Conservation (phyloP, 2,888 invertebrate genomes). For the Synergus laeviventris region DNA sequence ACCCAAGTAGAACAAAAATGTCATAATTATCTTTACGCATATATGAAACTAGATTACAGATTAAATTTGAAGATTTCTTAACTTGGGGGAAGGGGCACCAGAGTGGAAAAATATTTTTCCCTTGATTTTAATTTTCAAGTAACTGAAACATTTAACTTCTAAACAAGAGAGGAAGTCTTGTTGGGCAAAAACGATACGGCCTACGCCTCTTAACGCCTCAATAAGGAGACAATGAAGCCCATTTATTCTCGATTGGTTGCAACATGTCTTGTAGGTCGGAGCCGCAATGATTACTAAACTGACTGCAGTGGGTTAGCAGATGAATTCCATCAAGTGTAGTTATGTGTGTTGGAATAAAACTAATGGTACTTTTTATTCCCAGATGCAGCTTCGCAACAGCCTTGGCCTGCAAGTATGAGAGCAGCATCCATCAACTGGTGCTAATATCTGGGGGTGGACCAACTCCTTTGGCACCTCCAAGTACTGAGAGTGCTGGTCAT, state of each 20-base stretch:
- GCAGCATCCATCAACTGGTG: constrained; percentile 80
- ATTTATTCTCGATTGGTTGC: constrained; percentile 49
- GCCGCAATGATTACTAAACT: constrained; percentile 15
- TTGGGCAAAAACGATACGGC: not conserved
- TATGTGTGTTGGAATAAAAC: not conserved
- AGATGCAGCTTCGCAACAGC: constrained; percentile 82
- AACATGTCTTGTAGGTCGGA: constrained; percentile 41
- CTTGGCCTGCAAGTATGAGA: constrained; percentile 79
- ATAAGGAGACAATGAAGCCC: constrained; percentile 48
- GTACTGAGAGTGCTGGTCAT: constrained; percentile 76
- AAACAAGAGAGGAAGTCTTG: not conserved
- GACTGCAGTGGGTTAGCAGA: not conserved
- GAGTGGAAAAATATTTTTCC: not conserved
- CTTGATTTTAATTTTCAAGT: not conserved
- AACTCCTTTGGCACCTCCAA: constrained; percentile 81
- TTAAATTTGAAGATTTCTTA: too few relatives aligned
- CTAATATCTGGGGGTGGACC: constrained; percentile 84
- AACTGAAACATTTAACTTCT: not conserved
- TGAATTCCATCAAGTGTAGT: constrained; percentile 23
- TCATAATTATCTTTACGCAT: not conserved
- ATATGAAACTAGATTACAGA: not conserved
- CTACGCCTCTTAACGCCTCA: constrained; percentile 15
- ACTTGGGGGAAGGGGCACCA: too few relatives aligned
- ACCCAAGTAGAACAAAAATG: not conserved
- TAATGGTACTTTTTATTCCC: not conserved